Conservation (phyloP, 2,888 invertebrate genomes). For the Drosophila pegasa region DNA sequence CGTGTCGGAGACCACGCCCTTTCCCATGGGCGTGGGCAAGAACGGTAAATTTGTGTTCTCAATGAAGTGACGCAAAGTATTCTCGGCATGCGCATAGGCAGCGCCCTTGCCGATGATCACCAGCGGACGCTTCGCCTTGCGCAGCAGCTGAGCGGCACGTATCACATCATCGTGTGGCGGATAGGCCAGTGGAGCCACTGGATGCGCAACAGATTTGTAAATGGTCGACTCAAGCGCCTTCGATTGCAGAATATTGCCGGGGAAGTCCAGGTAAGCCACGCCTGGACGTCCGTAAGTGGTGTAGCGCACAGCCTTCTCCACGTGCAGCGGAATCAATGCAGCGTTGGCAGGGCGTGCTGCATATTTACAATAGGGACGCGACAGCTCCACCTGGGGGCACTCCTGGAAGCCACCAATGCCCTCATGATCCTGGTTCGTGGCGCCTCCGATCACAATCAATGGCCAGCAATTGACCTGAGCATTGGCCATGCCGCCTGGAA, state of each 20-base stretch:
- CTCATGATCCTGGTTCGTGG: constrained; percentile 96
- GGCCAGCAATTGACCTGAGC: constrained; percentile 99
- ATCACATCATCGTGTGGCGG: constrained; percentile 90
- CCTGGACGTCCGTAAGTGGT: constrained; percentile 95
- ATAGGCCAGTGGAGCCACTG: constrained; percentile 88
- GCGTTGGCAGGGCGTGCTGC: constrained; percentile 94
- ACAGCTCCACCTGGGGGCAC: constrained; percentile 94
- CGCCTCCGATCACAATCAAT: constrained; percentile 95
- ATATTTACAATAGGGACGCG: constrained; percentile 96
- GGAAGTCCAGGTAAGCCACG: constrained; percentile 95
- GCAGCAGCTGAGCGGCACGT: constrained; percentile 89
- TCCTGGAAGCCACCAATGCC: constrained; percentile 98
- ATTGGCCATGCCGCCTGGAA: constrained; percentile 96
- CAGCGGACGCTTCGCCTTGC: constrained; percentile 91
- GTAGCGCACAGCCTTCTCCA: constrained; percentile 95
- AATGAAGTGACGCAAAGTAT: constrained; percentile 89
- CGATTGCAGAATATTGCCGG: constrained; percentile 91
- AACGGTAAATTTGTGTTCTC: constrained; percentile 92
- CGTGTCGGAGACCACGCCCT: constrained; percentile 91
- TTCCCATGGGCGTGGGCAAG: constrained; percentile 97
- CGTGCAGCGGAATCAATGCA: constrained; percentile 93
- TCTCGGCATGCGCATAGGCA: constrained; percentile 92
- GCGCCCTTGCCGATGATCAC: constrained; percentile 96
- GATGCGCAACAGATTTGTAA: constrained; percentile 83
- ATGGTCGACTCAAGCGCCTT: constrained; percentile 78